A percentile compares a stretch with the other conserved stretches of the same genome.
Conservation (phyloP, 1,140 invertebrate species). For the Pseudomyrmex concolor region DNA sequence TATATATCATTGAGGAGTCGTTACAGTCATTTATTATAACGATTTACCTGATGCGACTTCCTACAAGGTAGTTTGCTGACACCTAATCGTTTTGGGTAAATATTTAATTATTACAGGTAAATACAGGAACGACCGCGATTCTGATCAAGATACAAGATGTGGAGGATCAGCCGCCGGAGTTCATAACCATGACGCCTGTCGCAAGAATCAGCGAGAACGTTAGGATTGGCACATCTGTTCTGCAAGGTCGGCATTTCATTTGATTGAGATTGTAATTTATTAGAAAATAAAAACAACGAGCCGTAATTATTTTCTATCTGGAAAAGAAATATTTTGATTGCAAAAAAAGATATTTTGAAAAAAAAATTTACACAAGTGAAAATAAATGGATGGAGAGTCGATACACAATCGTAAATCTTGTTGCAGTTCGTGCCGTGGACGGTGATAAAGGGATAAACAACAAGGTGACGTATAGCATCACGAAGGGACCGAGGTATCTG, state of each 20-base stretch:
- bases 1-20: neutral
- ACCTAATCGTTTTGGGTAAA: constrained; percentile 85
- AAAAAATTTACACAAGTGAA: no score
- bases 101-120: constrained; percentile 87
- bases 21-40: constrained; percentile 49
- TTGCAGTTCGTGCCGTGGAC: constrained; percentile 94
- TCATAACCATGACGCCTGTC: constrained; percentile 93
- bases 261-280: neutral
- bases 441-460: constrained; percentile 97
- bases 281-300: neutral
- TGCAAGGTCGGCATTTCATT: constrained; percentile 88
- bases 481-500: constrained; percentile 88
- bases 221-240: constrained; percentile 90
- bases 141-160: constrained; percentile 95
- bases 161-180: constrained; percentile 96
- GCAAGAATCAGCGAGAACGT: constrained; percentile 95
- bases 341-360: no score
- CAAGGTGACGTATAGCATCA: constrained; percentile 92
- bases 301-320: neutral
- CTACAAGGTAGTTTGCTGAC: constrained; percentile 24
- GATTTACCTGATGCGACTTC: constrained; percentile 34
- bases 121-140: constrained; percentile 95
- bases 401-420: constrained; percentile 11
- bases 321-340: neutral
- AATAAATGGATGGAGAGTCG: no score